Base-by-base conservation (phyloP, 1,140 invertebrate species). In the Rhysida immarginata region DNA sequence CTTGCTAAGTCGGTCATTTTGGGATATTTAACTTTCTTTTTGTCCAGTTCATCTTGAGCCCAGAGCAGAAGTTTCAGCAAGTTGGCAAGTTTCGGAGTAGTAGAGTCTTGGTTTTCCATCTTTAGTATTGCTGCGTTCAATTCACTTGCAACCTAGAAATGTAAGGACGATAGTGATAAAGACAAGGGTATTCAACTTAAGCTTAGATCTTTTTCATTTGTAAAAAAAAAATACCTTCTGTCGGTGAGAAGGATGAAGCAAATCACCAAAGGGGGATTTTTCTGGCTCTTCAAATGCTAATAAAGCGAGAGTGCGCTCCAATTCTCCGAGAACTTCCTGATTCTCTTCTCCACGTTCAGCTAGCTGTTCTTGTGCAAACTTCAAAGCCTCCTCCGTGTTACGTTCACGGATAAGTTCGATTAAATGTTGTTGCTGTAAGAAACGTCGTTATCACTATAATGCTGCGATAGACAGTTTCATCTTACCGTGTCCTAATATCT, bases 241-340 rank as follows among this genome's bases (percentile, higher is more conserved):
- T 62, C 91, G 77, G 66, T 96, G 90, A 26, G 88, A 85, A 2
- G 85, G 81, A 62, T 91, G 82, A n/a, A 99, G 72, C 16, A 99
- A 74, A 70, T 98, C 92, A 42, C 89, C 85, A 74, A 96, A 98
- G 0, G 95, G 95, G 58, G 90, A 95, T 51, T 81, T 82, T 61
- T 88, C 82, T 0, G 95, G 95, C 64, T 98, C 89, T 57, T 97
- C 94, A 72, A 99, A 99, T 8, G 95, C 96, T 11, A 99, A 71
- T 16, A 99, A 71, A 0, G 95, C 93, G 35, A 98, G 72, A 0
- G 95, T 97, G 58, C 93, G 65, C 64, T 81, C 78, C 26, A 81
- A 64, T 61, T 79, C 76, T 20, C 68, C 62, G 21, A 78, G 61
- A 27, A 77, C 70, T n/a, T 59, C 57, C 24, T 85, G 81, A 70